Conservation (phyloP, 2,113 vertebrate genomes). For the Leuciscus idus region DNA sequence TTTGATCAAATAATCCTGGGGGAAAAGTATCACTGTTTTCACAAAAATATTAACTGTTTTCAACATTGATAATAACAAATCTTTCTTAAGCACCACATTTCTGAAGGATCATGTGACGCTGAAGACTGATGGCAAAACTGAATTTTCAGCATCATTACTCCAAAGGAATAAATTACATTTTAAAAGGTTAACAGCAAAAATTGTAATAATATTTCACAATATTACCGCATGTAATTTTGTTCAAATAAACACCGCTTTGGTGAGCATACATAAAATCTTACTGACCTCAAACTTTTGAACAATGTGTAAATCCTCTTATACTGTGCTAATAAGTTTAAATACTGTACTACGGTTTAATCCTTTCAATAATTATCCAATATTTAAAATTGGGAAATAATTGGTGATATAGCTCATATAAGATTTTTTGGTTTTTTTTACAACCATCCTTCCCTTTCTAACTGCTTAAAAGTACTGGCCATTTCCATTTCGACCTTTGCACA, state of each 20-base stretch:
- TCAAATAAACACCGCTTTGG: not conserved
- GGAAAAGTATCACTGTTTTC: not conserved
- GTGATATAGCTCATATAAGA: not conserved
- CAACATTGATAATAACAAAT: not conserved
- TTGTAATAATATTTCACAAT: not conserved
- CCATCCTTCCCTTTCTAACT: not conserved
- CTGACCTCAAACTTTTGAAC: slow-evolving; percentile 2
- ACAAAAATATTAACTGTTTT: not conserved
- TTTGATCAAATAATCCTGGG: not conserved
- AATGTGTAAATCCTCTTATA: not conserved
- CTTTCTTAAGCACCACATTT: not conserved
- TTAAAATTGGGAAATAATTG: not conserved
- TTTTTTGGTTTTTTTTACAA: not conserved
- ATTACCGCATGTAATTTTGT: not conserved
- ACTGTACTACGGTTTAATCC: not conserved
- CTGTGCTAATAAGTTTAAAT: not conserved
- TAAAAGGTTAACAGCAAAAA: not conserved
- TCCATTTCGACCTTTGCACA: not conserved
- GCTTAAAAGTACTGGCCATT: not conserved
- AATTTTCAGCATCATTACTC: not conserved
- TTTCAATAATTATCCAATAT: not conserved
- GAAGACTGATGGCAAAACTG: not conserved
- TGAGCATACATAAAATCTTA: not conserved
- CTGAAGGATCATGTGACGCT: not conserved
- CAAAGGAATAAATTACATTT: not conserved